phyloP scores from a whole-genome alignment of 2,113 vertebrate genomes.

The Polypterus senegalus region DNA sequence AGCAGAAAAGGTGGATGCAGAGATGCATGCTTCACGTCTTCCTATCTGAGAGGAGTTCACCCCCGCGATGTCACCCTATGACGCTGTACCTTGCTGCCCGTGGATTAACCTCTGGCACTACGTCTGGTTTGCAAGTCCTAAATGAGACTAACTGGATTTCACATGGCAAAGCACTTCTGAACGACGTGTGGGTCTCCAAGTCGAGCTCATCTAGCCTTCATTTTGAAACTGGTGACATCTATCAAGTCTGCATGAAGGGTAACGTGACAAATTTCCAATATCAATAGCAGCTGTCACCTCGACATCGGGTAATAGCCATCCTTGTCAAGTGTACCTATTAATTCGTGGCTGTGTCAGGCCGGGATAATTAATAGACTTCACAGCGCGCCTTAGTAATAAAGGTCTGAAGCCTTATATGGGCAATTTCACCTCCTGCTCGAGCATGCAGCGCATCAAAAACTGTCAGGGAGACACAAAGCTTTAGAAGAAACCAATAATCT shows the following conservation, averaged over 20 bases:
- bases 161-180: background rate
- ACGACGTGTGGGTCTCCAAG: slow-evolving; percentile 2
- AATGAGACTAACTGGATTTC: too few relatives aligned
- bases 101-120: too few relatives aligned
- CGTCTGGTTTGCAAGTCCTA: too few relatives aligned
- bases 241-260: slow-evolving; percentile 32
- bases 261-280: slow-evolving; percentile 65
- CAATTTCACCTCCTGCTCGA: slow-evolving; percentile 25
- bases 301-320: slow-evolving; percentile 53
- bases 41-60: too few relatives aligned
- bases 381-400: slow-evolving; percentile 52
- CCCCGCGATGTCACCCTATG: too few relatives aligned
- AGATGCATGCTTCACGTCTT: too few relatives aligned
- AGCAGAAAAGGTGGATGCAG: too few relatives aligned
- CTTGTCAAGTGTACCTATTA: slow-evolving; percentile 58
- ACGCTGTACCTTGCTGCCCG: too few relatives aligned
- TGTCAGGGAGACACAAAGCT: slow-evolving; percentile 6
- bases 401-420: slow-evolving; percentile 33
- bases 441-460: slow-evolving; percentile 20
- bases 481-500: background rate
- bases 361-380: slow-evolving; percentile 58
- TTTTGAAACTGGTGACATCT: slow-evolving; percentile 26
- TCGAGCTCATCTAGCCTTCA: slow-evolving; percentile 21
- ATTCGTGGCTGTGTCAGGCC: slow-evolving; percentile 44
- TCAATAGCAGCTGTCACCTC: slow-evolving; percentile 60